A percentile compares a stretch with the other conserved stretches of the same genome.
Evolutionary conservation across 2,797 vertebrate species (phyloP).

Genomic region (Enteromius afrohamiltoni): DNA sequence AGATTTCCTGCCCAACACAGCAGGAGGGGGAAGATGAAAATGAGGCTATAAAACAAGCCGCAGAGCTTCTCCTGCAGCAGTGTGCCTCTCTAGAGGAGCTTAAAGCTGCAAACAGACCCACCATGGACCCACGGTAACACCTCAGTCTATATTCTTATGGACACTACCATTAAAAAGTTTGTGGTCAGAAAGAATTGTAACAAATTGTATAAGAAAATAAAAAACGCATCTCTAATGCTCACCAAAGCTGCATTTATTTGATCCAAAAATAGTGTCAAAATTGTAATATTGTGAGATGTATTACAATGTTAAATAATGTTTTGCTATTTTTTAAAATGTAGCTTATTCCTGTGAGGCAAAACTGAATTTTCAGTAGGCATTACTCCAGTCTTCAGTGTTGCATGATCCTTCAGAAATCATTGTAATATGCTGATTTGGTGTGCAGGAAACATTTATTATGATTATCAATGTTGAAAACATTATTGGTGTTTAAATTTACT

Average conservation of each 20-base stretch:
- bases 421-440: neutral
- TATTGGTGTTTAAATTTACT: neutral
- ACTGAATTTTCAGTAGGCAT: neutral
- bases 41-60: conserved; percentile 56
- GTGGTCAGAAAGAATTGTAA: neutral
- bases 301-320: neutral
- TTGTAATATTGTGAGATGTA: neutral
- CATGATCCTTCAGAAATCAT: neutral
- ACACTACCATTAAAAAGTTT: neutral
- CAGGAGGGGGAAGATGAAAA: conserved; percentile 60
- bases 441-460: neutral
- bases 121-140: conserved; percentile 91
- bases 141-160: neutral
- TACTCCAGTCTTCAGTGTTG: neutral
- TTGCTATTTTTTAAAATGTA: neutral
- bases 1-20: conserved; percentile 75
- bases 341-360: neutral
- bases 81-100: conserved; percentile 92
- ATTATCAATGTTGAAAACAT: neutral
- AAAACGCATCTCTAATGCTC: neutral
- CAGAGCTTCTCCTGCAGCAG: conserved; percentile 82
- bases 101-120: conserved; percentile 85
- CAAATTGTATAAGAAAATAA: no score
- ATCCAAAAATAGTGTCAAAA: neutral
- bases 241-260: neutral